phyloP scores from a whole-genome alignment of 2,888 invertebrate species.

The Elegia similella region DNA sequence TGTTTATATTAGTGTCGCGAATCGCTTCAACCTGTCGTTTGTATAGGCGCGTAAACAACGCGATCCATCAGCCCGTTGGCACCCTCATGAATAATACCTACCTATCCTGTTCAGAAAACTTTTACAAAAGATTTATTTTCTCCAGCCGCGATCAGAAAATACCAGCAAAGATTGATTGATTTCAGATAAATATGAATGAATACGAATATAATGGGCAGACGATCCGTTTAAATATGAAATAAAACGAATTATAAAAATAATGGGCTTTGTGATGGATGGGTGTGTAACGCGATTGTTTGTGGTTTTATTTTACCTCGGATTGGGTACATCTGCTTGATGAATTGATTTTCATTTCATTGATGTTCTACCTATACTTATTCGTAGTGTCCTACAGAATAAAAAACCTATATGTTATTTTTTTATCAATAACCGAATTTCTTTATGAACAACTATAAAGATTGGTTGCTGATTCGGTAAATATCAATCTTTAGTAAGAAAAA shows the following conservation, averaged over 20 bases:
- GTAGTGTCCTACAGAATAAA: no score
- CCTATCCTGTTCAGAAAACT: constrained; percentile 68
- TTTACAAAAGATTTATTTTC: constrained; percentile 78
- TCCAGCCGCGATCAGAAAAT: constrained; percentile 54
- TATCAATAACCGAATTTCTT: no score
- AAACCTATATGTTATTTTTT: no score
- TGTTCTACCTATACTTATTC: no score
- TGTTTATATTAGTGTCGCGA: not conserved
- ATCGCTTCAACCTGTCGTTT: constrained; percentile 26
- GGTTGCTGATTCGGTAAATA: no score
- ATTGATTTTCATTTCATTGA: no score
- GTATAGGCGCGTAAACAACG: constrained; percentile 42
- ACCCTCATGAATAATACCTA: constrained; percentile 76
- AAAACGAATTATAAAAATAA: constrained; percentile 27
- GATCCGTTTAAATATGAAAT: constrained; percentile 28
- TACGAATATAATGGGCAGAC: constrained; percentile 34
- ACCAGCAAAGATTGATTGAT: constrained; percentile 76
- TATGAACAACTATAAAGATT: no score
- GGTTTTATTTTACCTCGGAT: not conserved
- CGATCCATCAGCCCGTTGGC: constrained; percentile 73
- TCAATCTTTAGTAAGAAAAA: no score
- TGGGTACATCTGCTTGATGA: not conserved
- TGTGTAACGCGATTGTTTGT: not conserved
- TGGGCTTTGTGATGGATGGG: constrained; percentile 15
- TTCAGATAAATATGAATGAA: constrained; percentile 67